phyloP scores from a whole-genome alignment of 2,888 invertebrate species.

The Cantharis flavilabris region DNA sequence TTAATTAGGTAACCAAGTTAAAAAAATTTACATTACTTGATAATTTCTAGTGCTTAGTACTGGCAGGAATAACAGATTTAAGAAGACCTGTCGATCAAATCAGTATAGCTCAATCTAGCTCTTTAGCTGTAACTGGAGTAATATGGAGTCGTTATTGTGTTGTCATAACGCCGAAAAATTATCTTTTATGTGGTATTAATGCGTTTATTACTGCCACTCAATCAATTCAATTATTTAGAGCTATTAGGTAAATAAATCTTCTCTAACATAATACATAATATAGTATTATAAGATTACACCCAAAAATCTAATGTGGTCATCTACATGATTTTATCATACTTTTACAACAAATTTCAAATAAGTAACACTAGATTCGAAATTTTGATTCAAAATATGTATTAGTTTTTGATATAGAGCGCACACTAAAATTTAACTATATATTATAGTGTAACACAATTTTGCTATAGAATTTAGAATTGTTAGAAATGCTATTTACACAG shows the following conservation, averaged over 20 bases:
- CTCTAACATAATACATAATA: no score
- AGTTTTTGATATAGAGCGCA: no score
- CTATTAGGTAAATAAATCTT: slow-evolving; percentile 53
- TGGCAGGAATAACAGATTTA: slow-evolving; percentile 89
- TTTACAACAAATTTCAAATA: no score
- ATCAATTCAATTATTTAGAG: slow-evolving; percentile 79
- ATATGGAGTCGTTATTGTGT: slow-evolving; percentile 96
- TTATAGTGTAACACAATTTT: no score
- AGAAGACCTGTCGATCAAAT: slow-evolving; percentile 86
- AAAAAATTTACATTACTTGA: slow-evolving; percentile 33
- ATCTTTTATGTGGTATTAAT: slow-evolving; percentile 92
- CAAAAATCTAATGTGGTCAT: no score
- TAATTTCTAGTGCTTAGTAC: slow-evolving; percentile 72
- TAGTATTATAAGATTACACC: no score
- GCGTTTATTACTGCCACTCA: slow-evolving; percentile 91
- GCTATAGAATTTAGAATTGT: no score
- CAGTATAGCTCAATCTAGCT: slow-evolving; percentile 79
- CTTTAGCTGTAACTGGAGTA: slow-evolving; percentile 84
- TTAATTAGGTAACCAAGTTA: not conserved
- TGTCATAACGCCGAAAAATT: slow-evolving; percentile 97
- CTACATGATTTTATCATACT: no score
- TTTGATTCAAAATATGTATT: no score
- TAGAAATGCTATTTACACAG: no score
- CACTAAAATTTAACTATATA: no score
- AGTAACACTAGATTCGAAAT: no score